A percentile compares a stretch with the other conserved stretches of the same genome.
phyloP scores from a whole-genome alignment of 2,113 vertebrate species.

The Oophaga pumilio region DNA sequence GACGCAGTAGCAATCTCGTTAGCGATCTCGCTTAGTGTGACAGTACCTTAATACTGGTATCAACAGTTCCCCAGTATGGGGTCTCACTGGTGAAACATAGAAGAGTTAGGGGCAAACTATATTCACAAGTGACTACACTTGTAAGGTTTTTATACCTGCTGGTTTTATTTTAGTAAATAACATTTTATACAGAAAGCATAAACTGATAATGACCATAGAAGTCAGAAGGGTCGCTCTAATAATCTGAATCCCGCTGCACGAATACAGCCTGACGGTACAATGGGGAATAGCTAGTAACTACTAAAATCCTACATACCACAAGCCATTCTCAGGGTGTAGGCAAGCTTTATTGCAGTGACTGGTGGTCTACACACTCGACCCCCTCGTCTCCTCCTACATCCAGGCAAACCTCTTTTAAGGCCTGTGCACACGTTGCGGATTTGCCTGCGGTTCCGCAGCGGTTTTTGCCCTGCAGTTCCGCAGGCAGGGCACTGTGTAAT shows the following conservation, averaged over 20 bases:
- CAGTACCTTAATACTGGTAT: too few relatives aligned
- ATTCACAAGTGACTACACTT: background rate
- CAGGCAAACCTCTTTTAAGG: too few relatives aligned
- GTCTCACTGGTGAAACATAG: background rate
- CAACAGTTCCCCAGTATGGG: background rate
- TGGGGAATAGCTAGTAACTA: background rate
- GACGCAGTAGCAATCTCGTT: too few relatives aligned
- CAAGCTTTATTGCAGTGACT: too few relatives aligned
- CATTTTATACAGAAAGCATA: background rate
- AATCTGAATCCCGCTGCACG: background rate
- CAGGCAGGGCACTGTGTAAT: too few relatives aligned
- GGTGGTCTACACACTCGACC: too few relatives aligned
- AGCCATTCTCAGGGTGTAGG: too few relatives aligned
- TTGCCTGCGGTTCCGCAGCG: too few relatives aligned
- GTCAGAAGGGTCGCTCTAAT: background rate
- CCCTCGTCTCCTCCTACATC: too few relatives aligned
- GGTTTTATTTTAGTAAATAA: background rate
- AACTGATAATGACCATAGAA: background rate
- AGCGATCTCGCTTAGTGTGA: too few relatives aligned
- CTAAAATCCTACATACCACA: background rate
- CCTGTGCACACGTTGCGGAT: too few relatives aligned
- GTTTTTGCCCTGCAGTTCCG: too few relatives aligned
- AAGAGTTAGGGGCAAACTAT: background rate
- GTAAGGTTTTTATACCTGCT: background rate
- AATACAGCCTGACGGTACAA: background rate